phyloP scores from a whole-genome alignment of 2,113 vertebrate species.

The Sinosuthora webbiana region DNA sequence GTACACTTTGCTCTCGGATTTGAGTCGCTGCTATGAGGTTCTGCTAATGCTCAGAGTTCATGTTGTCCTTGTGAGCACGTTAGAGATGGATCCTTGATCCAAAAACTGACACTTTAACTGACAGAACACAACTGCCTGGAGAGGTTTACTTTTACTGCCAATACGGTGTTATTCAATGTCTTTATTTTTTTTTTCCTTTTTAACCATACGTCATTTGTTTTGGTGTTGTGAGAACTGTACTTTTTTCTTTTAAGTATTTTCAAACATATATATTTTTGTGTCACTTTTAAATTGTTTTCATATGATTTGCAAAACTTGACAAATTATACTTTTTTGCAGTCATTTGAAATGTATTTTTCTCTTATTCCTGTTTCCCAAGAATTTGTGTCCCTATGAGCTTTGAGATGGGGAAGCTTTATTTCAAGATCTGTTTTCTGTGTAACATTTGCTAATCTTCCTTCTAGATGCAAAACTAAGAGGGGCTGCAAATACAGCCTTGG shows the following conservation, averaged over 20 bases:
- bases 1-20: not conserved
- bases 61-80: not conserved
- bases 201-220: slow-evolving; percentile 47
- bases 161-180: slow-evolving; percentile 46
- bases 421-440: not conserved
- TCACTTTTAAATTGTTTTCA: slow-evolving; percentile 61
- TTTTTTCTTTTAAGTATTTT: slow-evolving; percentile 51
- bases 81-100: slow-evolving; percentile 27
- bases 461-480: not conserved
- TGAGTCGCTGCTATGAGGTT: slow-evolving; percentile 57
- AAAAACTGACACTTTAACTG: slow-evolving; percentile 62
- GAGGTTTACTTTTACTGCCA: slow-evolving; percentile 57
- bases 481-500: not conserved
- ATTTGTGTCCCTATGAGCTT: not conserved
- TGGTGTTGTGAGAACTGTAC: slow-evolving; percentile 58
- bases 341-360: slow-evolving; percentile 34
- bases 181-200: slow-evolving; percentile 2
- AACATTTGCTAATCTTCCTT: not conserved
- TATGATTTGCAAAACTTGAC: slow-evolving; percentile 58
- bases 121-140: slow-evolving; percentile 47
- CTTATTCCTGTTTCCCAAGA: not conserved
- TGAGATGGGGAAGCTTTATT: slow-evolving; percentile 6
- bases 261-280: slow-evolving; percentile 63
- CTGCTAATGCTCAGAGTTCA: slow-evolving; percentile 34
- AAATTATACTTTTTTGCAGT: slow-evolving; percentile 50